A percentile compares a stretch with the other conserved stretches of the same genome.
These are phyloP conservation scores for Odontomyia ornata DNA, from an alignment of 2,888 invertebrate species.

Conservation along the genomic window DNA sequence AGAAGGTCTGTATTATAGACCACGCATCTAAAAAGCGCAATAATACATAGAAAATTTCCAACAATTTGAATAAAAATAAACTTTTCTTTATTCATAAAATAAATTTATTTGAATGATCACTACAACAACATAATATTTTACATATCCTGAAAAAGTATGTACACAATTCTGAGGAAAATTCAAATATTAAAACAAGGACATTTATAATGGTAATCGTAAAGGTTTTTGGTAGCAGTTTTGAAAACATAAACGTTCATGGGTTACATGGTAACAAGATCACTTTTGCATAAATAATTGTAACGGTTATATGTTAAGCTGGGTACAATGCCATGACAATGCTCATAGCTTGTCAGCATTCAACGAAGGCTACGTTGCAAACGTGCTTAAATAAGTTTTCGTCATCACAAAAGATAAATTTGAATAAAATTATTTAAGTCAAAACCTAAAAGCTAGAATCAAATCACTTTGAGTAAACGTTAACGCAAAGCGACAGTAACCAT, in stretches of 20 bases:
- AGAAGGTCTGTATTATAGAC: no score
- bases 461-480: background rate
- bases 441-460: background rate
- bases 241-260: background rate
- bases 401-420: background rate
- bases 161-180: no score
- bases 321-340: no score
- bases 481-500: background rate
- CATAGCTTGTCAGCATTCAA: background rate
- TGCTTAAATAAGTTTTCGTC: background rate
- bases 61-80: no score
- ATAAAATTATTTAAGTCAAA: background rate
- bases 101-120: no score
- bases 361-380: background rate
- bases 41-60: no score
- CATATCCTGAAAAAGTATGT: background rate
- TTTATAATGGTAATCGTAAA: background rate
- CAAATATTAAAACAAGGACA: no score
- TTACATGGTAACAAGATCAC: conserved; percentile 40
- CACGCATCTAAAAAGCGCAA: no score
- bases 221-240: conserved; percentile 30
- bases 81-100: no score
- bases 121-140: background rate
- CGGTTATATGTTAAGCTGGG: background rate
- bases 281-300: background rate